phyloP scores from a whole-genome alignment of 2,113 vertebrate genomes.

The Oreochromis niloticus region DNA sequence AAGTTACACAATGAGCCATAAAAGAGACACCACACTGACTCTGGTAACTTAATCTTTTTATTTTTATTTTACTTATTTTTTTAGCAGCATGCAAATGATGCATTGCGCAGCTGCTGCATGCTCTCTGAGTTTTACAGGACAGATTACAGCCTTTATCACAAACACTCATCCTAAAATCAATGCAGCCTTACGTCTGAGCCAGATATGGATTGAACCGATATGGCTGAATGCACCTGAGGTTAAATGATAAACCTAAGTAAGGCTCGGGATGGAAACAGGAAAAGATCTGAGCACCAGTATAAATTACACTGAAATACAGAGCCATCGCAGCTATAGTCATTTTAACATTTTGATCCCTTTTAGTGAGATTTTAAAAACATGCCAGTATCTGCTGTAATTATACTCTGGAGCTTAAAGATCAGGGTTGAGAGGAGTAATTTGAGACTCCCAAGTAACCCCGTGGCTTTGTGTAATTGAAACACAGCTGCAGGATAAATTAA shows the following conservation, averaged over 20 bases:
- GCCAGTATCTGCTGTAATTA: slow-evolving; percentile 27
- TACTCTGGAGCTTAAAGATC: slow-evolving; percentile 25
- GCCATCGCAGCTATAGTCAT: background rate
- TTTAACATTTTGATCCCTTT: slow-evolving; percentile 23
- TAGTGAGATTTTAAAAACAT: slow-evolving; percentile 9
- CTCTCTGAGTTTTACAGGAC: background rate
- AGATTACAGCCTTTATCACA: background rate
- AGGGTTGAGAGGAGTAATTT: slow-evolving; percentile 42
- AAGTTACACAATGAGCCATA: background rate
- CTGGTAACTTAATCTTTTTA: background rate
- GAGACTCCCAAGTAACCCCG: slow-evolving; percentile 28
- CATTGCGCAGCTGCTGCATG: background rate
- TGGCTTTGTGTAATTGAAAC: slow-evolving; percentile 49
- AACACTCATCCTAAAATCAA: background rate
- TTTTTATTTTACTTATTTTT: background rate
- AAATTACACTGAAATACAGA: background rate
- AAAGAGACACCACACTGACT: background rate
- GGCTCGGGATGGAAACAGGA: background rate
- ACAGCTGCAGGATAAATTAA: slow-evolving; percentile 36
- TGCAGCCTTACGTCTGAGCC: background rate
- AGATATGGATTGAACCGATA: background rate
- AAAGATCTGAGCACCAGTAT: background rate
- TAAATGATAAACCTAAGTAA: background rate
- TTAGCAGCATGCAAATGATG: background rate
- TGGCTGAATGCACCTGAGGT: background rate